These are phyloP conservation scores for Cheilosia scutellata DNA, from an alignment of 2,888 invertebrate species.

Conservation along the genomic window DNA sequence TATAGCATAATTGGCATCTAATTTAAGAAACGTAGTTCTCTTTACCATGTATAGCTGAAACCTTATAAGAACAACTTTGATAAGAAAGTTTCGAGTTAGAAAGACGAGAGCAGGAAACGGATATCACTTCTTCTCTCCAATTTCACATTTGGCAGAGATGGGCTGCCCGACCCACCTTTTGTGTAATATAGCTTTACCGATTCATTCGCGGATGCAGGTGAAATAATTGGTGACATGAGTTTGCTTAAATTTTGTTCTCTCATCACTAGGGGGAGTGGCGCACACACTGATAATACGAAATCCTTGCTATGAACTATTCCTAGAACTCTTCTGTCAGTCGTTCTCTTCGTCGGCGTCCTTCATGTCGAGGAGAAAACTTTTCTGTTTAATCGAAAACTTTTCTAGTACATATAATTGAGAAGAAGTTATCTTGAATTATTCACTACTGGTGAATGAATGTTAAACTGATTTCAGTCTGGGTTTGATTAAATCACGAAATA, in stretches of 20 bases:
- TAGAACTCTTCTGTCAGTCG: neutral
- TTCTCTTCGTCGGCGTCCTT: neutral
- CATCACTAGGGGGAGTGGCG: neutral
- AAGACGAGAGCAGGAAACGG: neutral
- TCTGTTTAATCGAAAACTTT: constrained; percentile 60
- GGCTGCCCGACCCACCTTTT: constrained; percentile 17
- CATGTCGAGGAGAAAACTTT: constrained; percentile 31
- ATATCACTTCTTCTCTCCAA: constrained; percentile 45
- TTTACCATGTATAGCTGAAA: constrained; percentile 51
- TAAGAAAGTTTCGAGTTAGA: constrained; percentile 49
- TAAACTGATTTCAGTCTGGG: constrained; percentile 53
- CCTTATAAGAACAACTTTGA: constrained; percentile 58
- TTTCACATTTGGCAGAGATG: constrained; percentile 33
- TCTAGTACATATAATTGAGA: constrained; percentile 63
- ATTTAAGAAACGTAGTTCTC: constrained; percentile 59
- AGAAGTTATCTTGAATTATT: constrained; percentile 63
- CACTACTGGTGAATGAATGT: constrained; percentile 62
- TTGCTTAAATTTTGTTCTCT: constrained; percentile 36
- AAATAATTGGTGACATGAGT: constrained; percentile 63
- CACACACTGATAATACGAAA: constrained; percentile 19
- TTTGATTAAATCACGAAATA: constrained; percentile 58
- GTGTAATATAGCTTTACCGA: constrained; percentile 9
- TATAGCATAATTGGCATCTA: constrained; percentile 73
- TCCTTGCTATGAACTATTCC: neutral
- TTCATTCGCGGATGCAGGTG: constrained; percentile 27